These are phyloP conservation scores for Mormyrus iriodes DNA, from an alignment of 2,113 vertebrate genomes.

Conservation along the genomic window DNA sequence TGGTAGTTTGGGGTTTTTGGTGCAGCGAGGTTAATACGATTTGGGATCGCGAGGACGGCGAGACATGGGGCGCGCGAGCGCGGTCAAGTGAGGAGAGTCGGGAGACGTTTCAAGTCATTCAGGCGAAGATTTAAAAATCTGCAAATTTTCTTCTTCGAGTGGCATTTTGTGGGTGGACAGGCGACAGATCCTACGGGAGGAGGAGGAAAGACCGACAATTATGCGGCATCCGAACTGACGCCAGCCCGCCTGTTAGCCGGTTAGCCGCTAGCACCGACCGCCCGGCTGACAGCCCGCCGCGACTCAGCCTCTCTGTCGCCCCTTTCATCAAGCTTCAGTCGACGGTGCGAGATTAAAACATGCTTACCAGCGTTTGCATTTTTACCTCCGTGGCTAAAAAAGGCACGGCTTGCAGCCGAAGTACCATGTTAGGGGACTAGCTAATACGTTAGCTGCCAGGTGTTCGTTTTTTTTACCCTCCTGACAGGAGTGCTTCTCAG, in stretches of 20 bases:
- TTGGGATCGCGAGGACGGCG: background rate
- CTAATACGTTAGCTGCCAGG: conserved; percentile 2
- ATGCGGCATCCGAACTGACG: background rate
- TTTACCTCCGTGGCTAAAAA: background rate
- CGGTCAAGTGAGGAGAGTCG: background rate
- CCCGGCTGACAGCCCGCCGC: background rate
- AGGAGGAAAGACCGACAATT: background rate
- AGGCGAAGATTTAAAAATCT: background rate
- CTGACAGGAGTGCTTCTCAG: background rate
- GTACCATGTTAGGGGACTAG: background rate
- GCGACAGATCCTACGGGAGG: background rate
- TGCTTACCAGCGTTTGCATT: background rate
- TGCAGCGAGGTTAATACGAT: background rate
- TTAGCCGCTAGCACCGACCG: background rate
- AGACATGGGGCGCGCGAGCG: background rate
- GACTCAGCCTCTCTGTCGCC: background rate
- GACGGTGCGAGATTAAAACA: background rate
- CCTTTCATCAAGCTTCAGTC: background rate
- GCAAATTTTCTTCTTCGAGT: background rate
- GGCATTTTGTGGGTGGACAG: background rate
- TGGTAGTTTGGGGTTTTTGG: background rate
- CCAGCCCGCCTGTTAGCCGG: background rate
- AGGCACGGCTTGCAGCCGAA: background rate
- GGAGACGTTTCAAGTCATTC: background rate
- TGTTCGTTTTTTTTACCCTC: background rate